Percentiles rank a stretch among this genome's conserved stretches.
Conservation (phyloP, 2,888 invertebrate species). For the Morpho helenor region DNA sequence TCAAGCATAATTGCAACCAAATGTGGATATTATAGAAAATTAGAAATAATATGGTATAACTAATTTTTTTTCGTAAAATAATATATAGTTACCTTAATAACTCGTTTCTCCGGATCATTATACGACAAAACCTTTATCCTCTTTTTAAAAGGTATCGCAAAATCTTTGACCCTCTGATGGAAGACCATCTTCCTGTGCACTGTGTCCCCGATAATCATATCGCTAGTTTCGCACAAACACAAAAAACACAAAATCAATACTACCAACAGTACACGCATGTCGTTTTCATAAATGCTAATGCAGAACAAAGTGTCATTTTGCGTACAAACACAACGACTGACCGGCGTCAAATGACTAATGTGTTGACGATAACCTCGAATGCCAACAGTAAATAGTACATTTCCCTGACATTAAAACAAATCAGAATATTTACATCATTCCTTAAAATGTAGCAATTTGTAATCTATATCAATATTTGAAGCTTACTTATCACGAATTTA, state of each 20-base stretch:
- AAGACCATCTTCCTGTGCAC: constrained; percentile 73
- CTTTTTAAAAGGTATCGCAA: constrained; percentile 71
- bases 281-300: constrained; percentile 37
- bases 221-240: constrained; percentile 49
- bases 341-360: constrained; percentile 37
- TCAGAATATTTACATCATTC: constrained; percentile 1
- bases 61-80: too few relatives aligned
- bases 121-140: constrained; percentile 59
- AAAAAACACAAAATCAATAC: constrained; percentile 40
- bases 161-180: constrained; percentile 68
- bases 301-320: constrained; percentile 27
- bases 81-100: constrained; percentile 50
- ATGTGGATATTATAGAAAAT: too few relatives aligned
- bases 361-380: constrained; percentile 21
- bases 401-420: constrained; percentile 18
- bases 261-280: constrained; percentile 56
- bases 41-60: too few relatives aligned
- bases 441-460: not conserved
- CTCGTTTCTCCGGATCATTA: constrained; percentile 60
- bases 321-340: constrained; percentile 28
- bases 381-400: constrained; percentile 20
- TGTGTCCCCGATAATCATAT: constrained; percentile 69
- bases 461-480: not conserved
- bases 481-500: constrained; percentile 8
- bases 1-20: too few relatives aligned